phyloP scores from a whole-genome alignment of 2,797 vertebrate genomes.

The Syngnathus rostellatus region DNA sequence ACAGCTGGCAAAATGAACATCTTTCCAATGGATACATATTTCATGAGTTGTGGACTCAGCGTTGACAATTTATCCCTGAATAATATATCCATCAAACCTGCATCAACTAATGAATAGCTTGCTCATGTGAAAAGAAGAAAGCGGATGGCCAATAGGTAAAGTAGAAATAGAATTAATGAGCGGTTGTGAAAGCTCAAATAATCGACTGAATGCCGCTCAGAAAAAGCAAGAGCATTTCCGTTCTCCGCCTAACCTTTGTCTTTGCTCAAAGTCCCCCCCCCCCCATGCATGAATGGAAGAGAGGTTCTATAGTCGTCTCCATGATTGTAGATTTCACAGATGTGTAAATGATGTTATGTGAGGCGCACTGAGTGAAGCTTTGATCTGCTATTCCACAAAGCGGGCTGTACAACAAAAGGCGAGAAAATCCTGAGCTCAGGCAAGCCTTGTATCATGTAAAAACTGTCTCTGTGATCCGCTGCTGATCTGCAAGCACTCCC shows the following conservation, averaged over 20 bases:
- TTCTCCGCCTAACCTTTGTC: constrained; percentile 59
- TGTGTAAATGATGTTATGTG: constrained; percentile 67
- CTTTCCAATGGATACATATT: constrained; percentile 66
- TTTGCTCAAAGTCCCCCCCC: constrained; percentile 52
- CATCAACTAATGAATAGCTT: constrained; percentile 68
- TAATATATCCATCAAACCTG: constrained; percentile 60
- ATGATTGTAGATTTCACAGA: constrained; percentile 65
- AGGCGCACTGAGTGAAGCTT: constrained; percentile 55
- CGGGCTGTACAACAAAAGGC: constrained; percentile 58
- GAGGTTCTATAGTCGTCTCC: constrained; percentile 49
- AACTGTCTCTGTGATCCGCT: constrained; percentile 53
- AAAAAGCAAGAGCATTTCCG: constrained; percentile 41
- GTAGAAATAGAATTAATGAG: constrained; percentile 70
- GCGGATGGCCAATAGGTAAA: constrained; percentile 64
- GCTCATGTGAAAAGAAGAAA: constrained; percentile 64
- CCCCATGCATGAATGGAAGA: constrained; percentile 55
- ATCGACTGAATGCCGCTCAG: constrained; percentile 32
- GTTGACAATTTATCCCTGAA: constrained; percentile 62
- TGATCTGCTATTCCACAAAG: constrained; percentile 64
- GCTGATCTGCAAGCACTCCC: constrained; percentile 35
- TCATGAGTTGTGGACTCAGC: constrained; percentile 65
- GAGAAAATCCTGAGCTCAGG: constrained; percentile 61
- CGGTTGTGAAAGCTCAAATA: constrained; percentile 49
- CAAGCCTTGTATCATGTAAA: constrained; percentile 57
- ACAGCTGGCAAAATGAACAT: constrained; percentile 48